These are phyloP conservation scores for Turnix velox DNA, from an alignment of 2,113 vertebrate species.

Conservation along the genomic window DNA sequence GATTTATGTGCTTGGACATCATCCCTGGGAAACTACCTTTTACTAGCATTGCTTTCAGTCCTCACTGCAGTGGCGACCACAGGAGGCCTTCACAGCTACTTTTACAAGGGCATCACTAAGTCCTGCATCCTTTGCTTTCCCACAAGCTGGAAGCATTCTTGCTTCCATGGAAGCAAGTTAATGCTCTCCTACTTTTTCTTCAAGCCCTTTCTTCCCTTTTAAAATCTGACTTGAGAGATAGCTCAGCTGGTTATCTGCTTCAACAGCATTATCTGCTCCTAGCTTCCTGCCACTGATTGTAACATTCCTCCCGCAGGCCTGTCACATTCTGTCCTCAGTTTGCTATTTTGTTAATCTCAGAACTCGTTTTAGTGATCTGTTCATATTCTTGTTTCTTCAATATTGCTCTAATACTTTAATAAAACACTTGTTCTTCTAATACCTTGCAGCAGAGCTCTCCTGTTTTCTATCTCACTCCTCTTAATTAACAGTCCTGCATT, in stretches of 20 bases:
- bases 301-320: background rate
- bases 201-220: background rate
- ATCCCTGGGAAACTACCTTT: background rate
- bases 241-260: background rate
- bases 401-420: background rate
- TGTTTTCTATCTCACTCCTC: background rate
- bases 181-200: background rate
- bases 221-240: background rate
- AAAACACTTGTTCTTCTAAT: background rate
- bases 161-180: background rate
- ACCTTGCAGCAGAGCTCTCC: background rate
- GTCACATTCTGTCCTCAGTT: background rate
- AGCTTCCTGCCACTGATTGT: background rate
- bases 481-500: background rate
- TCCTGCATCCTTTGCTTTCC: background rate
- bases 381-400: background rate
- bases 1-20: background rate
- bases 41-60: background rate
- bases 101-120: background rate
- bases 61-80: accelerated
- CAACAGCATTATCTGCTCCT: background rate
- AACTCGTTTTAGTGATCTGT: background rate
- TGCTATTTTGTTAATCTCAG: background rate
- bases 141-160: background rate
- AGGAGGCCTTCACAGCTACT: background rate